These are phyloP conservation scores for Regulus satrapa DNA, from an alignment of 2,113 vertebrate genomes.

Conservation along the genomic window DNA sequence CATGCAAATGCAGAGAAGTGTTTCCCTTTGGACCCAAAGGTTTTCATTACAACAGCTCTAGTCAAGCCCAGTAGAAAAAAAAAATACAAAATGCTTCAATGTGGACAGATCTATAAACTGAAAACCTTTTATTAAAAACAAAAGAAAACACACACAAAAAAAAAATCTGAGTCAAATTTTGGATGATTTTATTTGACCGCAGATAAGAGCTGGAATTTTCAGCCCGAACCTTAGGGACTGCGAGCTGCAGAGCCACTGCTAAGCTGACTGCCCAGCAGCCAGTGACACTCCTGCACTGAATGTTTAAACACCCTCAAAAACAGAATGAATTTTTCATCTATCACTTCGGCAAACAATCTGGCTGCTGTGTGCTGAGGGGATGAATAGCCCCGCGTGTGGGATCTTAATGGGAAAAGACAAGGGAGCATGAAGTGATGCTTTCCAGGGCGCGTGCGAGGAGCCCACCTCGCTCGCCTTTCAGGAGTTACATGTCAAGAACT, in stretches of 20 bases:
- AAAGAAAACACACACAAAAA: too few relatives aligned
- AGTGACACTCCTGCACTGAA: slow-evolving; percentile 36
- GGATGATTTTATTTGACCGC: not conserved
- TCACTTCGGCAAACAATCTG: slow-evolving; percentile 57
- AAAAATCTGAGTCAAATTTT: not conserved
- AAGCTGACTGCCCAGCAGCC: slow-evolving; percentile 29
- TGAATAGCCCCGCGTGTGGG: slow-evolving; percentile 31
- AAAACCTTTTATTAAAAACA: not conserved
- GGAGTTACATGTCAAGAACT: not conserved
- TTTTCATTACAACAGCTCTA: not conserved
- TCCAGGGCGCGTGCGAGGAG: not conserved
- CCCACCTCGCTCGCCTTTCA: not conserved
- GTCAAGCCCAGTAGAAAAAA: not conserved
- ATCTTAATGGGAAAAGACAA: slow-evolving; percentile 49
- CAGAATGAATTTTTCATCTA: slow-evolving; percentile 65
- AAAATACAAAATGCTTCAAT: not conserved
- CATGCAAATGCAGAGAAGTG: not conserved
- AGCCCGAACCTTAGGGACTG: not conserved
- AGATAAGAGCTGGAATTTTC: not conserved
- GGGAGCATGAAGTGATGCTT: slow-evolving; percentile 18
- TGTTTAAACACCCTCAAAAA: slow-evolving; percentile 59
- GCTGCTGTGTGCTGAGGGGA: slow-evolving; percentile 45
- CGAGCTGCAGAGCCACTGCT: not conserved
- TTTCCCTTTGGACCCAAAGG: not conserved
- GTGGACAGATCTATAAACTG: not conserved